Evolutionary conservation across 2,113 vertebrate genomes (phyloP).

Genomic region (Micronycteris hirsuta): DNA sequence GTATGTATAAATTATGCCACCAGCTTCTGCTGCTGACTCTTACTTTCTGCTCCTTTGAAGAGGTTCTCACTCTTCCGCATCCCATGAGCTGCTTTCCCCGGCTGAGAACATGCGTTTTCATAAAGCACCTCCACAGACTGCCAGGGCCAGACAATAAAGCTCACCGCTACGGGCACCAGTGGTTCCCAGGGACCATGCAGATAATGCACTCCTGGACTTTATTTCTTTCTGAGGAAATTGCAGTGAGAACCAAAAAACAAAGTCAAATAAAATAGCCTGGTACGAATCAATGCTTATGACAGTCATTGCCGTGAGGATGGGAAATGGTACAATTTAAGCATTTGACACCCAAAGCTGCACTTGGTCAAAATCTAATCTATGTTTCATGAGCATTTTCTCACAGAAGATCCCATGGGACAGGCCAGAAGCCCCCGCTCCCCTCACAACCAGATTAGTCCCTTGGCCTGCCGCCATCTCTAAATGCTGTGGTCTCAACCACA

Average conservation of each 20-base stretch:
- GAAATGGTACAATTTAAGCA: neutral
- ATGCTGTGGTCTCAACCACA: neutral
- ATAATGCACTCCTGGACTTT: neutral
- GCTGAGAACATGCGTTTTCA: constrained; percentile 1
- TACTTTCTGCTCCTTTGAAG: neutral
- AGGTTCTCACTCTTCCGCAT: neutral
- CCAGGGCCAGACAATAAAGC: neutral
- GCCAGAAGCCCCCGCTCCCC: neutral
- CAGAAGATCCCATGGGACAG: constrained; percentile 23
- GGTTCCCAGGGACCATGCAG: neutral
- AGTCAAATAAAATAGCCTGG: neutral
- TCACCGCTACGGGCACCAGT: neutral
- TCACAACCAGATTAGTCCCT: constrained; percentile 21
- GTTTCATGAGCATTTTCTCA: constrained; percentile 59
- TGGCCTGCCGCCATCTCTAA: neutral
- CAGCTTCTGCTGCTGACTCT: neutral
- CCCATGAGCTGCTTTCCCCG: neutral
- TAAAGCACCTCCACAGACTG: neutral
- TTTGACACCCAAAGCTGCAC: constrained; percentile 43
- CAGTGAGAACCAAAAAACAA: neutral
- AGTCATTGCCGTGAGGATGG: constrained; percentile 35
- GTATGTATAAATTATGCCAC: neutral
- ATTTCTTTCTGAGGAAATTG: constrained; percentile 6
- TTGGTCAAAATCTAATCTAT: constrained; percentile 72
- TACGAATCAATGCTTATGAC: constrained; percentile 39